Conservation (phyloP, 2,888 invertebrate species). For the Diarsia dahlii region DNA sequence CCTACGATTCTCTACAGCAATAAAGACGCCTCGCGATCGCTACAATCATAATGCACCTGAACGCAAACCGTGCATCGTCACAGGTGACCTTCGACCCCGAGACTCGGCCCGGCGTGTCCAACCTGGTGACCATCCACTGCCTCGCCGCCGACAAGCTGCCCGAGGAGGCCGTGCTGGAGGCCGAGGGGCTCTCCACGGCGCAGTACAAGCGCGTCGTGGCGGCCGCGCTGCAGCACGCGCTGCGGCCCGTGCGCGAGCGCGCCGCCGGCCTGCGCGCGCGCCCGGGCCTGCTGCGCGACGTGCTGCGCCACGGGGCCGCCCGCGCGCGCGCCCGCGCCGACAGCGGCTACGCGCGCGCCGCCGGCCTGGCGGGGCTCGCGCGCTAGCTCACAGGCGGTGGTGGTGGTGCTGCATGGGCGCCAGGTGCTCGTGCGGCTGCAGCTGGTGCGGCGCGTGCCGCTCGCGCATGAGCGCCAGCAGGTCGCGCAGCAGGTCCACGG, state of each 20-base stretch:
- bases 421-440: conserved; percentile 49
- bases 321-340: conserved; percentile 92
- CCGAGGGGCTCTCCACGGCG: conserved; percentile 93
- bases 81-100: conserved; percentile 95
- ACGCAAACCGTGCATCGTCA: neutral
- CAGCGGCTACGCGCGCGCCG: conserved; percentile 92
- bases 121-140: conserved; percentile 96
- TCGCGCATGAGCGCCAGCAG: conserved; percentile 89
- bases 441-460: conserved; percentile 60
- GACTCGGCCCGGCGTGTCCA: conserved; percentile 96
- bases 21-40: conserved; percentile 1
- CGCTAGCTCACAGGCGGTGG: conserved; percentile 74
- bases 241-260: conserved; percentile 73
- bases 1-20: neutral
- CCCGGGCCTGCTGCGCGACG: conserved; percentile 84
- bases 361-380: conserved; percentile 84
- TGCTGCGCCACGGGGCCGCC: conserved; percentile 88
- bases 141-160: conserved; percentile 92
- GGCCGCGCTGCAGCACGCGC: conserved; percentile 68
- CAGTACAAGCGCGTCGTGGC: conserved; percentile 89
- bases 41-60: neutral
- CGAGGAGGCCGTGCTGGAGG: conserved; percentile 93
- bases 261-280: conserved; percentile 88
- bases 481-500: conserved; percentile 80
- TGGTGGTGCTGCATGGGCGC: conserved; percentile 61